Conservation (phyloP, 2,888 invertebrate species). For the Melikaiella ostensackeni region DNA sequence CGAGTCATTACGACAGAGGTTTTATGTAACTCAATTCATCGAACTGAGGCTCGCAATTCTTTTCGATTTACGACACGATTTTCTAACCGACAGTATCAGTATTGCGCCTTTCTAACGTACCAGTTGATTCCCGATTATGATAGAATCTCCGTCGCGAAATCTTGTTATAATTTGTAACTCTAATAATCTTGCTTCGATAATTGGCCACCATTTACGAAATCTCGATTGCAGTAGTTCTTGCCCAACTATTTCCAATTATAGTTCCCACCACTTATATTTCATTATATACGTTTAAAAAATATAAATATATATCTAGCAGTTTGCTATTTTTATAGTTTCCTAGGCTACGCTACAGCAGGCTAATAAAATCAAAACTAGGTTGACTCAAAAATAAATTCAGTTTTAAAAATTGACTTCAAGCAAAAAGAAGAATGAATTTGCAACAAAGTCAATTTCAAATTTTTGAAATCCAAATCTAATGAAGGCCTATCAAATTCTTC, state of each 20-base stretch:
- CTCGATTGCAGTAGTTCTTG: slow-evolving; percentile 4
- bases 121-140: slow-evolving; percentile 48
- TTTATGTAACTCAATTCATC: slow-evolving; percentile 46
- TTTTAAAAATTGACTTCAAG: too few species aligned
- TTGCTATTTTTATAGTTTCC: too few species aligned
- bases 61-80: slow-evolving; percentile 35
- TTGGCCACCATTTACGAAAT: slow-evolving; percentile 49
- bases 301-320: too few species aligned
- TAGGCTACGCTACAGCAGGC: too few species aligned
- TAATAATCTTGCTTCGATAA: slow-evolving; percentile 47
- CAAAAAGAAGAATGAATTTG: too few species aligned
- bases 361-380: too few species aligned
- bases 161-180: slow-evolving; percentile 48
- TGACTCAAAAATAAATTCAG: too few species aligned
- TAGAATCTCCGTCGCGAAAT: slow-evolving; percentile 41
- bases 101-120: slow-evolving; percentile 40
- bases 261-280: neutral
- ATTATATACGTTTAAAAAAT: too few species aligned
- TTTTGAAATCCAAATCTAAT: too few species aligned
- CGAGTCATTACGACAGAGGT: slow-evolving; percentile 35
- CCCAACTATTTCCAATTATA: neutral
- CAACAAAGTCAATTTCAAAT: too few species aligned
- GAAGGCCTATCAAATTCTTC: too few species aligned
- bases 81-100: slow-evolving; percentile 32
- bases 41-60: slow-evolving; percentile 30